Evolutionary conservation across 2,888 invertebrate species (phyloP).

Genomic region (Perithous albicinctus): DNA sequence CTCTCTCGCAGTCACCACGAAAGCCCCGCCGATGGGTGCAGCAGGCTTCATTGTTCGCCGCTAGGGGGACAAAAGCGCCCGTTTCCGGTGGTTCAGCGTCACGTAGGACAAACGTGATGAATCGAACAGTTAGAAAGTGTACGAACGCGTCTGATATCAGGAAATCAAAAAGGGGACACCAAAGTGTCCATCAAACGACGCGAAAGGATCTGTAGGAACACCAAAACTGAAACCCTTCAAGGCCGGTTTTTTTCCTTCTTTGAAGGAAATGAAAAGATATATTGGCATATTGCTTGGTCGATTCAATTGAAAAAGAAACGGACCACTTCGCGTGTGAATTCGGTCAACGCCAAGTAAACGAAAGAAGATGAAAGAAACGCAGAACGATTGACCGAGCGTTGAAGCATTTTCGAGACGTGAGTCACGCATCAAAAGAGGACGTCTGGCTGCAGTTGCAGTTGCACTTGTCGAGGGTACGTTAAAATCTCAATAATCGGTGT

Average conservation of each 20-base stretch:
- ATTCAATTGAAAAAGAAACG: background rate
- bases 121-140: constrained; percentile 50
- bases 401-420: constrained; percentile 17
- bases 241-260: background rate
- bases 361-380: background rate
- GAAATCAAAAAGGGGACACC: constrained; percentile 9
- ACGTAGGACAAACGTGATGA: constrained; percentile 46
- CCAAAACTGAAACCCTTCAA: background rate
- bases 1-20: constrained; percentile 31
- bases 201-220: background rate
- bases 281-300: background rate
- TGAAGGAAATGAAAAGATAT: background rate
- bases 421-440: constrained; percentile 41
- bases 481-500: constrained; percentile 42
- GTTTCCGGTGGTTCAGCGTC: constrained; percentile 62
- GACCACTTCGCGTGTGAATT: constrained; percentile 24
- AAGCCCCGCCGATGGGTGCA: constrained; percentile 58
- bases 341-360: constrained; percentile 19
- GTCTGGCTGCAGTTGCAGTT: constrained; percentile 45
- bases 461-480: constrained; percentile 38
- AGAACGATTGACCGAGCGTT: constrained; percentile 25
- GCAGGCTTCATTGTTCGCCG: constrained; percentile 51
- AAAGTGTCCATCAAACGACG: constrained; percentile 27
- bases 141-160: constrained; percentile 3
- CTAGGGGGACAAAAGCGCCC: constrained; percentile 62